phyloP scores from a whole-genome alignment of 2,113 vertebrate genomes.

The Hypanus sabinus region DNA sequence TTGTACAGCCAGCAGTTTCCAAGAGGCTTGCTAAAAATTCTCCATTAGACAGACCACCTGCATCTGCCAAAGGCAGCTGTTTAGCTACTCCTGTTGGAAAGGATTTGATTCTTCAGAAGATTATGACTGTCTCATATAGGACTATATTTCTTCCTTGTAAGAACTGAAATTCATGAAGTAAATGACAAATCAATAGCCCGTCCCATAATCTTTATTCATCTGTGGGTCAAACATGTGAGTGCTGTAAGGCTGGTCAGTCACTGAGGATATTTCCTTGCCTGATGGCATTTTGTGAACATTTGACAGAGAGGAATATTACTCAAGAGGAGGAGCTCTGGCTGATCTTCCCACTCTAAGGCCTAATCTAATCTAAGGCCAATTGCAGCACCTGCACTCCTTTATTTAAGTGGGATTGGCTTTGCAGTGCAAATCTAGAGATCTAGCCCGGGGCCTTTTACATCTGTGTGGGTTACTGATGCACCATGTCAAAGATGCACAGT shows the following conservation, averaged over 20 bases:
- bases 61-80: background rate
- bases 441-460: background rate
- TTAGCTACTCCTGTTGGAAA: background rate
- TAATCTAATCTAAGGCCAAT: background rate
- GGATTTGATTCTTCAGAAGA: background rate
- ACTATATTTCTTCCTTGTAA: background rate
- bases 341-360: background rate
- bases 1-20: background rate
- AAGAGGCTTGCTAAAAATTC: background rate
- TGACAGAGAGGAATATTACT: background rate
- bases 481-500: background rate
- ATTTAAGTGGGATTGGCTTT: background rate
- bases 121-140: background rate
- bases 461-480: background rate
- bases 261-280: background rate
- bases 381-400: background rate
- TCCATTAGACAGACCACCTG: background rate
- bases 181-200: background rate
- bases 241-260: background rate
- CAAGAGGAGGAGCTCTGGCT: background rate
- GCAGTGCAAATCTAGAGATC: background rate
- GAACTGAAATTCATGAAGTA: background rate
- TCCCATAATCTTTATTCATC: background rate
- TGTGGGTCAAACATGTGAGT: background rate
- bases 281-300: background rate